A percentile compares a stretch with the other conserved stretches of the same genome.
Evolutionary conservation across 2,888 invertebrate species (phyloP).

Genomic region (Emmelina monodactyla): DNA sequence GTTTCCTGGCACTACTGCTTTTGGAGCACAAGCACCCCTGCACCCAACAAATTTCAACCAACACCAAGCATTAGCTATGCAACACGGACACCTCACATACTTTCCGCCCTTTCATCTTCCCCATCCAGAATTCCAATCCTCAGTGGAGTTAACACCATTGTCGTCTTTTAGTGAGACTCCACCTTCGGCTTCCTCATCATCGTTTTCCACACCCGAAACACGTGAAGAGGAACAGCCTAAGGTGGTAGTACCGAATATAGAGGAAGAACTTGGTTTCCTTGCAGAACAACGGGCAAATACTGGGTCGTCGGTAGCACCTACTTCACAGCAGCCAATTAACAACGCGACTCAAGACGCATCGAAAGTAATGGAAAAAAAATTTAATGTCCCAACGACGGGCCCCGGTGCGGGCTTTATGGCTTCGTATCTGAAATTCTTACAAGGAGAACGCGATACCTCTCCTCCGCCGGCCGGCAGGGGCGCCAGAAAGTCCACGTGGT

Average conservation of each 20-base stretch:
- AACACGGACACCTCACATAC: constrained; percentile 77
- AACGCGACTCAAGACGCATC: constrained; percentile 54
- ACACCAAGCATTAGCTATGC: constrained; percentile 71
- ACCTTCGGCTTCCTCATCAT: constrained; percentile 65
- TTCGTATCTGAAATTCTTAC: constrained; percentile 84
- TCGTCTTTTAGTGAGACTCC: constrained; percentile 65
- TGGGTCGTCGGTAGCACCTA: constrained; percentile 59
- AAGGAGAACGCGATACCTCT: constrained; percentile 83
- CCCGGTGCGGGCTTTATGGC: constrained; percentile 84
- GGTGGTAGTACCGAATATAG: constrained; percentile 88
- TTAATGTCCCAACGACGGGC: constrained; percentile 64
- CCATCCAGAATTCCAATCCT: constrained; percentile 71
- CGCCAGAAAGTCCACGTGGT: constrained; percentile 73
- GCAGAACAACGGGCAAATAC: constrained; percentile 67
- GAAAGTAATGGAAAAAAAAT: constrained; percentile 69
- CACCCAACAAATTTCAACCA: constrained; percentile 68
- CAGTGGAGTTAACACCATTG: constrained; percentile 71
- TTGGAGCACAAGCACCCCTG: constrained; percentile 64
- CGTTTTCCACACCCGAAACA: constrained; percentile 63
- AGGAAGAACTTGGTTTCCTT: constrained; percentile 86
- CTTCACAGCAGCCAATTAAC: constrained; percentile 57
- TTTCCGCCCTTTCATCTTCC: constrained; percentile 79
- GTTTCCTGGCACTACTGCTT: constrained; percentile 68
- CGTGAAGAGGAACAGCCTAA: constrained; percentile 78
- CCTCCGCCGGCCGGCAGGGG: constrained; percentile 77